Percentiles rank a stretch among this genome's conserved stretches.
Conservation (phyloP, 37 sponge, comb jelly and placozoan species). For the Aphrocallistes beatrix region DNA sequence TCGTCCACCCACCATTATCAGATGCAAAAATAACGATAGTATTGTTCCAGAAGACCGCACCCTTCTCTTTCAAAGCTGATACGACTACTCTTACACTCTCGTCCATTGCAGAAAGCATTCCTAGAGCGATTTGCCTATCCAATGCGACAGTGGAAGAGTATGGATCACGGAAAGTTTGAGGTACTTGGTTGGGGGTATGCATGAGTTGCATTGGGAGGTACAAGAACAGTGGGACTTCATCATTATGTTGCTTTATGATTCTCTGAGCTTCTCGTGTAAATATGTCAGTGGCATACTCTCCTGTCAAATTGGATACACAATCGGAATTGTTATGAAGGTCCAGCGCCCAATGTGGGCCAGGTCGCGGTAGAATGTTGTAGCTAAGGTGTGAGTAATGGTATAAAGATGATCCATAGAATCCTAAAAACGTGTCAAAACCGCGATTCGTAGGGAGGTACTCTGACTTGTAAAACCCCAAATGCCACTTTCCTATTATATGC, state of each 20-base stretch:
- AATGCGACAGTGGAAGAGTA: conserved; percentile 25
- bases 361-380: not conserved
- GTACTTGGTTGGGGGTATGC: conserved; percentile 32
- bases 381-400: conserved; percentile 31
- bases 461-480: conserved; percentile 30
- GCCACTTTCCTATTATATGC: conserved; percentile 43
- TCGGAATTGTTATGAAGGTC: not conserved
- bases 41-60: conserved; percentile 41
- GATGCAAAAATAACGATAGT: conserved; percentile 30
- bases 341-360: not conserved
- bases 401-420: conserved; percentile 25
- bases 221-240: conserved; percentile 31
- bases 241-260: conserved; percentile 32
- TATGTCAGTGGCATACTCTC: not conserved
- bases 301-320: not conserved
- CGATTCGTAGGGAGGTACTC: conserved; percentile 36
- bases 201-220: conserved; percentile 25
- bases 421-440: conserved; percentile 37
- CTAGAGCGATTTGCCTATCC: conserved; percentile 27
- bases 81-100: conserved; percentile 25
- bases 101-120: conserved; percentile 38
- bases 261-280: not conserved
- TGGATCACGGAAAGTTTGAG: conserved; percentile 24
- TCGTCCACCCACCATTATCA: conserved; percentile 46
- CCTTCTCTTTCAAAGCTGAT: conserved; percentile 17